Evolutionary conservation across 2,113 vertebrate species (phyloP).

Genomic region (Cinclus cinclus): DNA sequence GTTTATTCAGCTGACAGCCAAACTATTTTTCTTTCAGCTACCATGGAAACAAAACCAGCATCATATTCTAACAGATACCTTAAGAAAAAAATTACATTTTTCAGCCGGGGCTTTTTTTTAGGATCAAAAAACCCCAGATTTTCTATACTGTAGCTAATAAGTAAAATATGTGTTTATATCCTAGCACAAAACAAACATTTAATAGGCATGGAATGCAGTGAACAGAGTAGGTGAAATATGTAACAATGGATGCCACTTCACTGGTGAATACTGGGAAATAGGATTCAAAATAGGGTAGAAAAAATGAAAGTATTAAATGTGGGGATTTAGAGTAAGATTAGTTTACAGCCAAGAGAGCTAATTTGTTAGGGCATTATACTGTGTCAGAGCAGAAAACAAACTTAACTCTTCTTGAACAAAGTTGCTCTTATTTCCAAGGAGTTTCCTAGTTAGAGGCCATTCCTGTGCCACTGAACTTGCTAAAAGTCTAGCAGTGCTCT

Average conservation of each 20-base stretch:
- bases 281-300: background rate
- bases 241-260: background rate
- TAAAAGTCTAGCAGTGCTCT: background rate
- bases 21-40: background rate
- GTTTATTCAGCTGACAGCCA: background rate
- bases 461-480: background rate
- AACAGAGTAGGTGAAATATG: fast-evolving
- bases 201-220: background rate
- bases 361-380: background rate
- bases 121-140: fast-evolving
- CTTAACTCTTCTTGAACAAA: background rate
- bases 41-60: background rate
- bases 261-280: background rate
- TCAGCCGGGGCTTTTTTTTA: fast-evolving
- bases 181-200: background rate
- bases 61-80: background rate
- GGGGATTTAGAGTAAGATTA: background rate
- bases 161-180: background rate
- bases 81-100: background rate
- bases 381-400: background rate
- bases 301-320: background rate
- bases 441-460: background rate
- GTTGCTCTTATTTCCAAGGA: background rate
- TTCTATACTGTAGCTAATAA: background rate
- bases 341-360: background rate